Evolutionary conservation across 2,888 invertebrate species (phyloP).

Genomic region (Dynastes tityus): DNA sequence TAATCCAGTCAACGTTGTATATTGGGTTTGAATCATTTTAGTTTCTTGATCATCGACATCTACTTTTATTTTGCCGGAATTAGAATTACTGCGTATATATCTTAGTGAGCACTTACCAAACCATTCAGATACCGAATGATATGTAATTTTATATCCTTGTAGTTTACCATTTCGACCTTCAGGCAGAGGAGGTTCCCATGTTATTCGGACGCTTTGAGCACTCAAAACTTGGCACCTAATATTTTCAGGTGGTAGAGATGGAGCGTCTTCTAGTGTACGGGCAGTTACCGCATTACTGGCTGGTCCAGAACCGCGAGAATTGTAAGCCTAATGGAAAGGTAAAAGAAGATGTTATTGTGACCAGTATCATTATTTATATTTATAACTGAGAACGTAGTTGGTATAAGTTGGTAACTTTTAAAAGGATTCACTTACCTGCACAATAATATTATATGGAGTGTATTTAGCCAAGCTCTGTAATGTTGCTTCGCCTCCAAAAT

Average conservation of each 20-base stretch:
- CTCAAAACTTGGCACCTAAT: constrained; percentile 87
- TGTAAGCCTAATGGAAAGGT: constrained; percentile 79
- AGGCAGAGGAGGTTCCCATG: constrained; percentile 87
- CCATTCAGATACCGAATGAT: constrained; percentile 85
- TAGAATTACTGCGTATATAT: constrained; percentile 17
- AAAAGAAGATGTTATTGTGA: not conserved
- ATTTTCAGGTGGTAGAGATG: constrained; percentile 88
- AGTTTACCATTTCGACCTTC: constrained; percentile 89
- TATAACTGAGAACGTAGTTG: no score
- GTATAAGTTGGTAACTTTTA: no score
- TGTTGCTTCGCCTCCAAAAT: constrained; percentile 80
- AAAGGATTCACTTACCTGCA: constrained; percentile 74
- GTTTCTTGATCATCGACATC: constrained; percentile 84
- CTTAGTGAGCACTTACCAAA: constrained; percentile 75
- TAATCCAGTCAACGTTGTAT: constrained; percentile 83
- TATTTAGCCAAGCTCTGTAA: constrained; percentile 84
- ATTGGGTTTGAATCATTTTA: constrained; percentile 81
- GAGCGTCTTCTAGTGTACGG: constrained; percentile 89
- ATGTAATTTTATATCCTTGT: constrained; percentile 89
- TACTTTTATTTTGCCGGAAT: constrained; percentile 62
- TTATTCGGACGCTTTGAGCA: constrained; percentile 88
- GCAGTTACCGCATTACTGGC: constrained; percentile 86
- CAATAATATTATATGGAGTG: constrained; percentile 86
- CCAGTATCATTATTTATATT: no score
- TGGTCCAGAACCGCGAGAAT: constrained; percentile 89